Conservation (phyloP, 2,113 vertebrate genomes). For the Maccullochella peelii region DNA sequence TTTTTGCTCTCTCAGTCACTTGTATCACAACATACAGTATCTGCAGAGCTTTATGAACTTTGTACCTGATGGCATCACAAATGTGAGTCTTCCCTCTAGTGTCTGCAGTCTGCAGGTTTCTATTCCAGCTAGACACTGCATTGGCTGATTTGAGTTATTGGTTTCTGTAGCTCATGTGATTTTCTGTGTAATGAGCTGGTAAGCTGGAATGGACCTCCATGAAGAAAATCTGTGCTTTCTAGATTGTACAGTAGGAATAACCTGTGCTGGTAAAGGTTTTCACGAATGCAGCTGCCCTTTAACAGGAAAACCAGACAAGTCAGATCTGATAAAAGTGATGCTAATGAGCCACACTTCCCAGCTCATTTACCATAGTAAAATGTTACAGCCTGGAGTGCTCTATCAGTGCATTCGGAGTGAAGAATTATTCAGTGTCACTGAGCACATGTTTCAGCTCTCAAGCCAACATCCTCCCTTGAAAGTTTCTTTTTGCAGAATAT, state of each 20-base stretch:
- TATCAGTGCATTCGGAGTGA: not conserved
- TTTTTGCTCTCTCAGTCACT: not conserved
- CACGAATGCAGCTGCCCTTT: constrained; percentile 10
- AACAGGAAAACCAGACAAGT: not conserved
- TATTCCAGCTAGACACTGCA: not conserved
- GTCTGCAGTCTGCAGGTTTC: not conserved
- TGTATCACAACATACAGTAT: not conserved
- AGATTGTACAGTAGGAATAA: not conserved
- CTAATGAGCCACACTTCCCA: not conserved
- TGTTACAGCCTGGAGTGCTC: not conserved
- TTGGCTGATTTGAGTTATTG: not conserved
- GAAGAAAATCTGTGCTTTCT: not conserved
- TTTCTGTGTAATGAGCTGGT: not conserved
- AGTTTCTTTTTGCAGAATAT: not conserved
- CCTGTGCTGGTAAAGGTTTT: not conserved
- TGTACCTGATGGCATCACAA: not conserved
- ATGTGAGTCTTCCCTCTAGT: not conserved
- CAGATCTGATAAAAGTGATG: constrained; percentile 1
- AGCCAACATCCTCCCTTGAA: not conserved
- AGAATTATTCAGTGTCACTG: not conserved
- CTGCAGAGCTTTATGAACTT: not conserved
- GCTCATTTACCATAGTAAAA: constrained; percentile 5
- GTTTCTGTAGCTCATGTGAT: not conserved
- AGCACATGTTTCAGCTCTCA: not conserved
- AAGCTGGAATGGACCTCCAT: not conserved